Percentiles rank a stretch among this genome's conserved stretches.
Conservation (phyloP, 1,140 invertebrate species). For the Charaxes varanes region DNA sequence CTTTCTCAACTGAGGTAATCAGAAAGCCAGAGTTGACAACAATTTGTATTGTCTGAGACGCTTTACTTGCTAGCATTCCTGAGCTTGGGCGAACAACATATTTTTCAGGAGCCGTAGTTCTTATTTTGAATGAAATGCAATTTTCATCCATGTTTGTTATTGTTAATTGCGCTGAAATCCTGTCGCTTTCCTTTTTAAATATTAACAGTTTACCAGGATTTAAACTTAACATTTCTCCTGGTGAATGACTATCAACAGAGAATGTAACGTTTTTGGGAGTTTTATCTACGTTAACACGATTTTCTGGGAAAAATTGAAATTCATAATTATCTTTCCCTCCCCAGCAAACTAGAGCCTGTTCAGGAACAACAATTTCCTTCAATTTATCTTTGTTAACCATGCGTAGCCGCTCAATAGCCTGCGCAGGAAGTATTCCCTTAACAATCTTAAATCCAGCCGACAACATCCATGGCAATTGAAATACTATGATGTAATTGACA, state of each 20-base stretch:
- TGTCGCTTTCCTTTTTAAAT: conserved; percentile 24
- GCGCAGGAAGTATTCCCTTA: conserved; percentile 28
- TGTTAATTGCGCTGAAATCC: conserved; percentile 25
- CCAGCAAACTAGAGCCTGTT: conserved; percentile 36
- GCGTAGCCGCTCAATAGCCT: conserved; percentile 26
- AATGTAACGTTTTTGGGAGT: conserved; percentile 10
- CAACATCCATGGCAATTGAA: conserved; percentile 37
- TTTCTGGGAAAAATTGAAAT: conserved; percentile 32
- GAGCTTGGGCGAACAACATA: conserved; percentile 28
- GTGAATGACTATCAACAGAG: conserved; percentile 20
- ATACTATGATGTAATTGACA: conserved; percentile 39
- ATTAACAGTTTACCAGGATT: conserved; percentile 21
- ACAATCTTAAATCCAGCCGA: conserved; percentile 34
- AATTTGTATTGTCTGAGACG: conserved; percentile 27
- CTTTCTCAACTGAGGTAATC: conserved; percentile 25
- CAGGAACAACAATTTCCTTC: conserved; percentile 29
- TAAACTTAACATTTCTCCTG: conserved; percentile 24
- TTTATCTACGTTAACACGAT: conserved; percentile 10
- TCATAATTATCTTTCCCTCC: conserved; percentile 37
- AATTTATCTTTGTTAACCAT: conserved; percentile 33
- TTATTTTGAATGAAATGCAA: conserved; percentile 33
- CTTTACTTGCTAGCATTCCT: conserved; percentile 19
- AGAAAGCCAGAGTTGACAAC: conserved; percentile 26
- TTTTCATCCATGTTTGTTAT: conserved; percentile 33
- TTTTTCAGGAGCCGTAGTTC: conserved; percentile 32